Evolutionary conservation across 2,888 invertebrate species (phyloP).

Genomic region (Antheraea assamensis): DNA sequence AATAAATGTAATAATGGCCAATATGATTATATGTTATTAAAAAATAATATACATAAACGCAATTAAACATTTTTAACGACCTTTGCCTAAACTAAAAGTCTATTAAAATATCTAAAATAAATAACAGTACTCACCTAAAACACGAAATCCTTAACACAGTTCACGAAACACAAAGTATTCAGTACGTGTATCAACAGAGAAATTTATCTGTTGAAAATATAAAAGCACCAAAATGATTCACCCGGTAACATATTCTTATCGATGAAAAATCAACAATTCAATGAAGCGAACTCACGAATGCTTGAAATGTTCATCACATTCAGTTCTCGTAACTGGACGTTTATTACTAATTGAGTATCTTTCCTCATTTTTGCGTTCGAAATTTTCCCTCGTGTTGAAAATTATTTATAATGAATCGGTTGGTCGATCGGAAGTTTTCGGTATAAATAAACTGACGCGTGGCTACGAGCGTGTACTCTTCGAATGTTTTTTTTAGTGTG

Average conservation of each 20-base stretch:
- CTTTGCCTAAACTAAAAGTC: neutral
- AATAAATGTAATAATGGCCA: neutral
- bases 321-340: neutral
- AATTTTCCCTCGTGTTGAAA: conserved; percentile 13
- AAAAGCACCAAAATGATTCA: conserved; percentile 9
- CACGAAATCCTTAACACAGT: neutral
- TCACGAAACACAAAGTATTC: neutral
- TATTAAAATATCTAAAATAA: neutral
- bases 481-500: conserved; percentile 27
- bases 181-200: neutral
- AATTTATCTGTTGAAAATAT: conserved; percentile 1
- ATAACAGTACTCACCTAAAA: neutral
- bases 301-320: neutral
- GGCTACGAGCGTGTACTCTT: conserved; percentile 44
- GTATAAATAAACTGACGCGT: conserved; percentile 55
- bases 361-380: conserved; percentile 10
- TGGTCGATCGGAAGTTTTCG: conserved; percentile 49
- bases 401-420: conserved; percentile 49
- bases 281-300: neutral
- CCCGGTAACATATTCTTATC: neutral
- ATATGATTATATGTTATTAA: too few species aligned
- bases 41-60: neutral
- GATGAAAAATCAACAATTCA: conserved; percentile 9
- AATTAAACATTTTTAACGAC: neutral
- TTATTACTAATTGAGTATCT: neutral